phyloP scores from a whole-genome alignment of 2,113 vertebrate species.

The Gobiocypris rarus region DNA sequence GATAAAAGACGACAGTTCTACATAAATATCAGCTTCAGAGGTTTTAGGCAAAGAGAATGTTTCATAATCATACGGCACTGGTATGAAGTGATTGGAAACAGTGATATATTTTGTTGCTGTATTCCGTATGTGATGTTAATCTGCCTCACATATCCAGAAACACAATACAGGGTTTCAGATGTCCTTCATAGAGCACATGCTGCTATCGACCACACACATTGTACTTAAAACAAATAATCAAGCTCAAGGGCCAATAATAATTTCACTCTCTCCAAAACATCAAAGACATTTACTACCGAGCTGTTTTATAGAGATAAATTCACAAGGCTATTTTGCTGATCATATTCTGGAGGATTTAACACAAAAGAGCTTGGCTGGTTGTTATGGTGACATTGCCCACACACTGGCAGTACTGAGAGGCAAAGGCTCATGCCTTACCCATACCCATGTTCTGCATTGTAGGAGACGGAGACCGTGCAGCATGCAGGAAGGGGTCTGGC shows the following conservation, averaged over 20 bases:
- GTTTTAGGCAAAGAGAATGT: not conserved
- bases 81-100: not conserved
- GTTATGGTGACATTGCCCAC: constrained; percentile 34
- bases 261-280: not conserved
- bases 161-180: not conserved
- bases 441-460: constrained; percentile 80
- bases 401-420: constrained; percentile 23
- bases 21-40: not conserved
- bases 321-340: not conserved
- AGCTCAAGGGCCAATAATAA: not conserved
- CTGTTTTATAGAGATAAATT: not conserved
- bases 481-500: constrained; percentile 89
- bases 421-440: constrained; percentile 76
- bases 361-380: constrained; percentile 15
- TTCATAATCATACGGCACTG: not conserved
- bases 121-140: not conserved
- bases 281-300: not conserved
- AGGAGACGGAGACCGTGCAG: constrained; percentile 88
- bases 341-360: not conserved
- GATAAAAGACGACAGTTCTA: too few species aligned
- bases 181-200: not conserved
- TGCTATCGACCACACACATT: not conserved
- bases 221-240: constrained; percentile 1
- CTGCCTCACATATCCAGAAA: not conserved
- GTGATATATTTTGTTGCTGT: not conserved